These are phyloP conservation scores for Eupithecia centaureata DNA, from an alignment of 2,888 invertebrate species.

Conservation along the genomic window DNA sequence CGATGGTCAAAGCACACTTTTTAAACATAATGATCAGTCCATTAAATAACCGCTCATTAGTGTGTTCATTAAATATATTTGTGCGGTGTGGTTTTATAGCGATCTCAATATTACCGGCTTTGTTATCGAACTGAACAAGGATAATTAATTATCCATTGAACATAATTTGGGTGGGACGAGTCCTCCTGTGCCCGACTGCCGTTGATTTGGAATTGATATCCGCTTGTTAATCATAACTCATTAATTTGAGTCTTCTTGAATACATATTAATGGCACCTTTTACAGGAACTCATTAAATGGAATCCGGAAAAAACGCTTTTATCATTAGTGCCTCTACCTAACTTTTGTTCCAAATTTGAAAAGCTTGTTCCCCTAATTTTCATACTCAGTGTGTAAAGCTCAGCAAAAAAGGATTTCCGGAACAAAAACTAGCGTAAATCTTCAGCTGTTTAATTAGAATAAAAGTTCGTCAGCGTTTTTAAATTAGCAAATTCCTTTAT, in stretches of 20 bases:
- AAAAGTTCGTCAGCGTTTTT: slow-evolving; percentile 48
- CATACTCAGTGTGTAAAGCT: slow-evolving; percentile 14
- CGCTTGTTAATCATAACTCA: slow-evolving; percentile 51
- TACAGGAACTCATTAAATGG: slow-evolving; percentile 5
- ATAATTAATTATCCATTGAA: slow-evolving; percentile 82
- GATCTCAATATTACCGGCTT: slow-evolving; percentile 68
- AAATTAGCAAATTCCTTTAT: slow-evolving; percentile 61
- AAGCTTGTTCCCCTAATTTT: slow-evolving; percentile 20
- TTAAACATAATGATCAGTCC: slow-evolving; percentile 17
- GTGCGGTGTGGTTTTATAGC: slow-evolving; percentile 60
- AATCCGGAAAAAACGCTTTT: slow-evolving; percentile 1
- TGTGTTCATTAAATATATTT: slow-evolving; percentile 38
- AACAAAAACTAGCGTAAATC: slow-evolving; percentile 45
- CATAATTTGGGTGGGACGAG: slow-evolving; percentile 80
- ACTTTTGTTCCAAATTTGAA: not conserved
- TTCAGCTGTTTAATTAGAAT: slow-evolving; percentile 47
- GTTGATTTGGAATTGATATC: slow-evolving; percentile 64
- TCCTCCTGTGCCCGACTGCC: slow-evolving; percentile 64
- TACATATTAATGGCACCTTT: slow-evolving; percentile 2
- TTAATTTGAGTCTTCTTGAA: slow-evolving; percentile 17
- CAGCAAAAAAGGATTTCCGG: slow-evolving; percentile 28
- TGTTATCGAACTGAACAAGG: slow-evolving; percentile 76
- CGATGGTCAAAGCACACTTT: slow-evolving; percentile 4
- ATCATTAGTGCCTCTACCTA: not conserved
- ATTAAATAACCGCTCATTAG: slow-evolving; percentile 43